Percentiles rank a stretch among this genome's conserved stretches.
phyloP scores from a whole-genome alignment of 2,113 vertebrate species.

The Charina bottae region DNA sequence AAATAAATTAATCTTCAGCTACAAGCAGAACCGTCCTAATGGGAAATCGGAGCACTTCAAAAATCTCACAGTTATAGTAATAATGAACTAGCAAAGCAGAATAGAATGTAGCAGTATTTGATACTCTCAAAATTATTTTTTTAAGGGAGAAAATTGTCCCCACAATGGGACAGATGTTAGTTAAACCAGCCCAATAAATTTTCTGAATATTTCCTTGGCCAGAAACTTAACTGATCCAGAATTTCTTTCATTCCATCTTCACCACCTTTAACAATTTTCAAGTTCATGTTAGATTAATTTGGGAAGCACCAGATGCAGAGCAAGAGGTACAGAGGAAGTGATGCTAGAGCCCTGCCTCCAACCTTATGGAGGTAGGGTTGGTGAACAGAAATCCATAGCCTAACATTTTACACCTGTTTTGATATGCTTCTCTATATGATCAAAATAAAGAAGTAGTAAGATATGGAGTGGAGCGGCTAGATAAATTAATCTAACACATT shows the following conservation, averaged over 20 bases:
- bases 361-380: not conserved
- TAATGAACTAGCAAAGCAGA: not conserved
- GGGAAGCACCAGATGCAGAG: not conserved
- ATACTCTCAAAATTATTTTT: not conserved
- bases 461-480: not conserved
- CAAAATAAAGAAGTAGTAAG: not conserved
- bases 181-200: not conserved
- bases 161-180: not conserved
- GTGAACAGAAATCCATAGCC: not conserved
- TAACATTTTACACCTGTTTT: not conserved
- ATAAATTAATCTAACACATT: conserved; percentile 19
- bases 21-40: not conserved
- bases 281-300: not conserved
- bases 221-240: not conserved
- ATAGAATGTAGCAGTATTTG: not conserved
- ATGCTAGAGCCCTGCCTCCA: not conserved
- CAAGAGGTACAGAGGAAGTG: not conserved
- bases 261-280: not conserved
- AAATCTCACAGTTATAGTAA: too few species aligned
- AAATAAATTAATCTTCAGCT: conserved; percentile 36
- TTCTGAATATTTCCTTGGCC: not conserved
- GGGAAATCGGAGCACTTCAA: not conserved
- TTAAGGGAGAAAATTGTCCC: not conserved
- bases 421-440: not conserved
- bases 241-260: not conserved